Base-by-base conservation (phyloP, 2,113 vertebrate species). In the Trematocara marginatum region DNA sequence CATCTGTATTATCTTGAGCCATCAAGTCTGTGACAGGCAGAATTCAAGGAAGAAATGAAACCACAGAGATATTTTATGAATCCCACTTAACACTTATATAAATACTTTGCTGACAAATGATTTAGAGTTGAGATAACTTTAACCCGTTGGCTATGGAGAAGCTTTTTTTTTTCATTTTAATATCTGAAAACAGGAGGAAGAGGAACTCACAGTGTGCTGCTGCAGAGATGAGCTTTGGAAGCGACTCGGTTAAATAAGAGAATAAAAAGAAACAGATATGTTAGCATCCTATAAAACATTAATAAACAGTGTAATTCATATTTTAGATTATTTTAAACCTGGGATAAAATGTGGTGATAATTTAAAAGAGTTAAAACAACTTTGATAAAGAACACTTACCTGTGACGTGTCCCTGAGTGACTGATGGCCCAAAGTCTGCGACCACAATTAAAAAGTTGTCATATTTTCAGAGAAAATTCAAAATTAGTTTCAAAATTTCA, bases 1-100 rank as follows among this genome's bases (percentile, higher is more conserved):
- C 83, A 85, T 93, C 89, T 81, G 76, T 78, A 88, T 92, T 92
- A 92, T 92, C 80, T 90, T 47, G 13, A 84, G 40, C 26, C 83
- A 71, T 74, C 26, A 7, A 45, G 79, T 0, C 0, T 42, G 66
- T 20, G 15, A 86, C 61, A 2, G 35, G 66, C 53, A 86, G 59
- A 66, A 89, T 23, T 66, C 81, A 79, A 78, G 7, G 56, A 84
- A 84, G 78, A 59, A 12, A 89, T 79, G 8, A 51, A 81, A 78
- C 20, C 53, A 47, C 40, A 9, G 40, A 80, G 10, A 76, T 49
- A 31, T 34, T 76, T 76, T 2, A 51, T 49, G 26, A 31, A 51
- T 51, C 71, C 26, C 45, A 76, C 6, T 31, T 47, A 76, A 76
- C 69, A 49, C 69, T n/a, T 76, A n/a, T 76, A 76, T 49, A 76